Evolutionary conservation across 2,797 vertebrate genomes (phyloP).

Genomic region (Coregonus suidteri): DNA sequence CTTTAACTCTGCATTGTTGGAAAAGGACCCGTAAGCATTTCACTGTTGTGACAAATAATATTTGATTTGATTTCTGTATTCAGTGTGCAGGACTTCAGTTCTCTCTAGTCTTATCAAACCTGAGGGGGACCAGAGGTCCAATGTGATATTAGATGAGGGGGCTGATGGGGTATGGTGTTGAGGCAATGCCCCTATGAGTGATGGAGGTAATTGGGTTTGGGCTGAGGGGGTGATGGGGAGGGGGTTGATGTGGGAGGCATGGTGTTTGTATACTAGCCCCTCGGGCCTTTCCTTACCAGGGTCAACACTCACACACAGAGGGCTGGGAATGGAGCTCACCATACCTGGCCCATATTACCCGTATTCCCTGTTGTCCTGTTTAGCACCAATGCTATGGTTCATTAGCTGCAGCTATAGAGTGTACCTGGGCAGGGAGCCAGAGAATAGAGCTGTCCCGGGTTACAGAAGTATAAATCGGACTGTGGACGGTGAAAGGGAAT

Average conservation of each 20-base stretch:
- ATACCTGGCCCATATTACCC: constrained; percentile 56
- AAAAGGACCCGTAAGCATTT: too few relatives aligned
- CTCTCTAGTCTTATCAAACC: constrained; percentile 59
- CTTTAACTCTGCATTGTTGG: too few relatives aligned
- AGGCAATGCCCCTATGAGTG: constrained; percentile 44
- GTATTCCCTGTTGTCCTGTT: constrained; percentile 56
- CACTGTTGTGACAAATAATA: too few relatives aligned
- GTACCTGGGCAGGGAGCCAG: constrained; percentile 64
- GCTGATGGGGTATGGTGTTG: constrained; percentile 33
- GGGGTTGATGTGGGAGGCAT: constrained; percentile 25
- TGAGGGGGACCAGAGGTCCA: constrained; percentile 16
- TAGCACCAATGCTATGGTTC: constrained; percentile 64
- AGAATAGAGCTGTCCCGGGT: constrained; percentile 63
- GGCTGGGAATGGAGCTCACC: constrained; percentile 58
- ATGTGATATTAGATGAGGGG: constrained; percentile 12
- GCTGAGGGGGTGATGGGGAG: constrained; percentile 1
- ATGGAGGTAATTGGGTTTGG: constrained; percentile 58
- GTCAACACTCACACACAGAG: constrained; percentile 43
- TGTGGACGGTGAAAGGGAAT: constrained; percentile 40
- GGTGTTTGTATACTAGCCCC: constrained; percentile 71
- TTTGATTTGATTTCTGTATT: neutral
- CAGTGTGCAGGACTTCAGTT: neutral
- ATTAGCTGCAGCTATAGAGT: constrained; percentile 69
- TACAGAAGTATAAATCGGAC: constrained; percentile 58
- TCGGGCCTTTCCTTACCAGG: constrained; percentile 60